Evolutionary conservation across 2,113 vertebrate species (phyloP).

Genomic region (Solea senegalensis): DNA sequence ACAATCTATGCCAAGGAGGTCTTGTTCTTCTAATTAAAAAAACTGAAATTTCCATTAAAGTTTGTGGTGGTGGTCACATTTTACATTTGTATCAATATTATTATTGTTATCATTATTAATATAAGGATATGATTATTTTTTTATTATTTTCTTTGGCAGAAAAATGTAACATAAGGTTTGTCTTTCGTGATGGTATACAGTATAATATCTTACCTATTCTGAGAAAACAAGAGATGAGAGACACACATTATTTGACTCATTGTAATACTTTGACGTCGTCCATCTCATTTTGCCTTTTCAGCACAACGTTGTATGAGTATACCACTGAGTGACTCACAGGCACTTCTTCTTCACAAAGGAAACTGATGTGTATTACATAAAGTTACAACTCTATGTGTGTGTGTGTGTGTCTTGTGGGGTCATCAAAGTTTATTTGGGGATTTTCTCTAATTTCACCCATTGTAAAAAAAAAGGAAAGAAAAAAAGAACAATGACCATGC

Average conservation of each 20-base stretch:
- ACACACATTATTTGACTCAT: slow-evolving; percentile 22
- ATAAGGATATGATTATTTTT: no score
- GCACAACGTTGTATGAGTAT: not conserved
- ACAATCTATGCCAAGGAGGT: no score
- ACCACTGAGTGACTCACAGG: not conserved
- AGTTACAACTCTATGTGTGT: no score
- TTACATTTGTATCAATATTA: no score
- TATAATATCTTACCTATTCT: slow-evolving; percentile 8
- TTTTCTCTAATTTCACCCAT: not conserved
- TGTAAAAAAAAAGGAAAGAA: not conserved
- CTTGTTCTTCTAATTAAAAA: no score
- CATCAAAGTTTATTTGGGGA: not conserved
- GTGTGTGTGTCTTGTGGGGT: no score
- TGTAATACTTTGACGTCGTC: not conserved
- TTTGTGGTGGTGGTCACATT: no score
- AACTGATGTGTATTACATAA: not conserved
- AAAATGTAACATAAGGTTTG: no score
- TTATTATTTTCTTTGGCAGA: no score
- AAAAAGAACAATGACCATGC: not conserved
- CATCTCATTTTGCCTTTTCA: not conserved
- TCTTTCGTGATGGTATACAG: not conserved
- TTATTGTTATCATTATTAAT: no score
- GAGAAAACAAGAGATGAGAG: slow-evolving; percentile 5
- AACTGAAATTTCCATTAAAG: no score
- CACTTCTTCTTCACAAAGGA: not conserved